A percentile compares a stretch with the other conserved stretches of the same genome.
phyloP scores from a whole-genome alignment of 35 echinoderm and acorn worm genomes.

The Antedon bifida region DNA sequence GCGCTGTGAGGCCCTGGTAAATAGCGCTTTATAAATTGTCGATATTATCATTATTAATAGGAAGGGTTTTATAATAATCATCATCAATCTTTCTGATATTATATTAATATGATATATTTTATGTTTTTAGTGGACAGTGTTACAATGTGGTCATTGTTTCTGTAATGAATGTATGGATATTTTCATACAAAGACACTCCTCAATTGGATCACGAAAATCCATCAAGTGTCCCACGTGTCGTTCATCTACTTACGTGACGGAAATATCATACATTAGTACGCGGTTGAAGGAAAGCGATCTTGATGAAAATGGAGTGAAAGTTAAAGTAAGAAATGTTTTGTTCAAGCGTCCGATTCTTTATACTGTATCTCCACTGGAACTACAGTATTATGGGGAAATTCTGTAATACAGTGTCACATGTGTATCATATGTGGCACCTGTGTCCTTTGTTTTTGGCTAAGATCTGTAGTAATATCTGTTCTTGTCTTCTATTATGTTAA shows the following conservation, averaged over 20 bases:
- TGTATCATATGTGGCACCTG: too few species aligned
- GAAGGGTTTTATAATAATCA: too few species aligned
- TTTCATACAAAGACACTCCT: conserved; percentile 1
- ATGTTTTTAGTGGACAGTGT: conserved; percentile 93
- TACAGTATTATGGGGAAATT: too few species aligned
- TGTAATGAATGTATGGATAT: conserved; percentile 72
- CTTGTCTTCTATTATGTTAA: not conserved
- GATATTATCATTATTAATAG: too few species aligned
- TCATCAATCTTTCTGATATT: too few species aligned
- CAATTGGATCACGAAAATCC: not conserved
- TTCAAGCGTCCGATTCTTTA: too few species aligned
- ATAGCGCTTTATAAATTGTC: too few species aligned
- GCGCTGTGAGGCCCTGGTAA: too few species aligned
- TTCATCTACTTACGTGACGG: conserved; percentile 1
- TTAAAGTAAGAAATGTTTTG: conserved; percentile 41
- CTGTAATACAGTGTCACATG: too few species aligned
- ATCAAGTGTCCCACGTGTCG: conserved; percentile 57
- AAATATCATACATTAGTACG: conserved; percentile 67
- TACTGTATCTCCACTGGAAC: too few species aligned
- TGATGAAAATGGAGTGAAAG: conserved; percentile 19
- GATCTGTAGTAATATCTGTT: not conserved
- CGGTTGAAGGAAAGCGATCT: not conserved
- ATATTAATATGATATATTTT: too few species aligned
- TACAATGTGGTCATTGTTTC: conserved; percentile 83
- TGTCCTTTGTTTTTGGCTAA: too few species aligned